Conservation (phyloP, 92 coral and sea anemone genomes). For the Palythoa grandiflora region DNA sequence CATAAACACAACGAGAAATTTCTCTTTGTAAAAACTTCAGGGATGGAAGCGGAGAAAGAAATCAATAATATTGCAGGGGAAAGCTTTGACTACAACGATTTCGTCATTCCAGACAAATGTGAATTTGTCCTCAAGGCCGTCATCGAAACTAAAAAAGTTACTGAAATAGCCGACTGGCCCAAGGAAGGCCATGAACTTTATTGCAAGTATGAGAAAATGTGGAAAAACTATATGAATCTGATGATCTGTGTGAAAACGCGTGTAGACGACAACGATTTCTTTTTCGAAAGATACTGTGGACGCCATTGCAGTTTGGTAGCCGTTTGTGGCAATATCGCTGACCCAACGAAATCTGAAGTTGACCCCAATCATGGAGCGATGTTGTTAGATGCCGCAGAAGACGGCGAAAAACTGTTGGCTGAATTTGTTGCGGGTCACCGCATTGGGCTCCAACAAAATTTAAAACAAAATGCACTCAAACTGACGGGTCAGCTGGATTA, state of each 20-base stretch:
- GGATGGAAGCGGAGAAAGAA: slow-evolving; percentile 28
- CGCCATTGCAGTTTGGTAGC: slow-evolving; percentile 34
- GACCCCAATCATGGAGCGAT: slow-evolving; percentile 29
- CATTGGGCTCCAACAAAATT: slow-evolving; percentile 28
- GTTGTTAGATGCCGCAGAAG: slow-evolving; percentile 25
- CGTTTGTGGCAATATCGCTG: slow-evolving; percentile 27
- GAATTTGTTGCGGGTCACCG: slow-evolving; percentile 31
- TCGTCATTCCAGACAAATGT: slow-evolving; percentile 35
- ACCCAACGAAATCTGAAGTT: slow-evolving; percentile 22
- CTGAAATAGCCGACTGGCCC: slow-evolving; percentile 37
- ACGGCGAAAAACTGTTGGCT: slow-evolving; percentile 19
- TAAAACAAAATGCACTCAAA: slow-evolving; percentile 15
- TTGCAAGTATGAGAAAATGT: slow-evolving; percentile 29
- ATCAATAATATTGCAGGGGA: background rate
- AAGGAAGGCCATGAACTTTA: slow-evolving; percentile 22
- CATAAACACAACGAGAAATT: background rate
- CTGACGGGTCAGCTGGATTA: slow-evolving; percentile 22
- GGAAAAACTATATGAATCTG: slow-evolving; percentile 23
- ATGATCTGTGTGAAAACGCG: slow-evolving; percentile 40
- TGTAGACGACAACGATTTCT: slow-evolving; percentile 42
- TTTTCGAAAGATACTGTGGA: slow-evolving; percentile 45
- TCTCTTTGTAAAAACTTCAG: background rate
- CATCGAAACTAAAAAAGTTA: background rate
- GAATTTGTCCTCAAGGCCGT: slow-evolving; percentile 17
- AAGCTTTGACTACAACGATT: slow-evolving; percentile 27